Base-by-base conservation (phyloP, 2,113 vertebrate genomes). In the Phocoena phocoena region DNA sequence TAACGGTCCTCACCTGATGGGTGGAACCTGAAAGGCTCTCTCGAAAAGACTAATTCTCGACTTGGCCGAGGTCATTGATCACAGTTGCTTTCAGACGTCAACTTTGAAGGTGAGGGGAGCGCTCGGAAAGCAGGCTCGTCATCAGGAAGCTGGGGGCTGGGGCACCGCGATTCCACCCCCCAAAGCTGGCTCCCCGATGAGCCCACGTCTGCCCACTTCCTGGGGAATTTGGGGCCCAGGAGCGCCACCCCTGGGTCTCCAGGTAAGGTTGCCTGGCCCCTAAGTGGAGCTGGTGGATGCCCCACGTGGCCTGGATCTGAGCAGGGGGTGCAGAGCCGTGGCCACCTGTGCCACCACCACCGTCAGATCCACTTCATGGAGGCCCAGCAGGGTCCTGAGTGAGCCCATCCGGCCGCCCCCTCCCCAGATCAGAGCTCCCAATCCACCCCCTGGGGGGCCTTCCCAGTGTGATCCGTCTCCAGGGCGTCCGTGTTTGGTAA, bases 21-120 rank as follows among this genome's bases (percentile, higher is more conserved):
- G 82, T 31, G 95, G 96, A 80, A 88, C 97, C 82, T 36, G 97
- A 97, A 88, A 83, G 93, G 93, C 84, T 90, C 96, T 91, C 97
- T 63, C 79, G 47, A 80, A 92, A 95, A 96, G 96, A 82, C 97
- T 93, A 70, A 95, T 95, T 96, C 85, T 2, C 38, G 4, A 41
- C 89, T 94, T 79, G 88, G 96, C 86, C 6, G 13, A 86, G 53
- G 38, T 3, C 96, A 33, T 91, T 80, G 44, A 58, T 97, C 97
- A 96, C 94, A 68, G 90, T 31, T 93, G 74, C 76, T 92, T 95
- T 93, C 38, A 0, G 90, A 53, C 14, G 80, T 93, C 94, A 70
- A 38, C 95, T 6, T 44, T 55, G 79, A 87, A 95, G 93, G 58
- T 1, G 17, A 53, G 90, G 11, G 82, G 14, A 31, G 3, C 0